Conservation (phyloP, 2,113 vertebrate genomes). For the Okapia johnstoni region DNA sequence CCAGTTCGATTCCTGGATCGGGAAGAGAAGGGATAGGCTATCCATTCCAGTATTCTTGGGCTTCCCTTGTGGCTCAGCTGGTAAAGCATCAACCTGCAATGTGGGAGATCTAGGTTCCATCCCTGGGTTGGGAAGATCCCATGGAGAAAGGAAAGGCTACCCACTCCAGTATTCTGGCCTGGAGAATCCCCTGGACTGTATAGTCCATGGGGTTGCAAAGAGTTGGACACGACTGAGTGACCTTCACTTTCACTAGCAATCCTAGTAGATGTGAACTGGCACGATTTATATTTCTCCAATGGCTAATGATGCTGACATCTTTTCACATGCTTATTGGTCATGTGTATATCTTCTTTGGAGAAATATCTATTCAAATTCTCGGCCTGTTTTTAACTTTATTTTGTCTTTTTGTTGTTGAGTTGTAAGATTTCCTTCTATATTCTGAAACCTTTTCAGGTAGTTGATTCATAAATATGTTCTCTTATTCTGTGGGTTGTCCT, state of each 20-base stretch:
- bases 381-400: background rate
- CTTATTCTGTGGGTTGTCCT: background rate
- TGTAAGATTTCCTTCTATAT: background rate
- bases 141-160: background rate
- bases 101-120: background rate
- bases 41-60: background rate
- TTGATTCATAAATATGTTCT: background rate
- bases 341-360: background rate
- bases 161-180: background rate
- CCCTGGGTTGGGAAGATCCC: background rate
- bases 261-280: background rate
- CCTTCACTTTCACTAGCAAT: background rate
- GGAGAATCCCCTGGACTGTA: background rate
- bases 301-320: background rate
- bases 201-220: background rate
- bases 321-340: background rate
- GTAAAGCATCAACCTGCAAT: background rate
- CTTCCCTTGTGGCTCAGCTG: background rate
- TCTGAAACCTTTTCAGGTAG: background rate
- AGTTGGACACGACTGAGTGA: background rate
- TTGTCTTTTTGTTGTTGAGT: background rate
- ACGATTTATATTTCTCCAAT: background rate
- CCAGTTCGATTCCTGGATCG: rapidly evolving
- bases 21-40: background rate
- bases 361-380: background rate